phyloP scores from a whole-genome alignment of 2,797 vertebrate species.

The Apogon talboti region DNA sequence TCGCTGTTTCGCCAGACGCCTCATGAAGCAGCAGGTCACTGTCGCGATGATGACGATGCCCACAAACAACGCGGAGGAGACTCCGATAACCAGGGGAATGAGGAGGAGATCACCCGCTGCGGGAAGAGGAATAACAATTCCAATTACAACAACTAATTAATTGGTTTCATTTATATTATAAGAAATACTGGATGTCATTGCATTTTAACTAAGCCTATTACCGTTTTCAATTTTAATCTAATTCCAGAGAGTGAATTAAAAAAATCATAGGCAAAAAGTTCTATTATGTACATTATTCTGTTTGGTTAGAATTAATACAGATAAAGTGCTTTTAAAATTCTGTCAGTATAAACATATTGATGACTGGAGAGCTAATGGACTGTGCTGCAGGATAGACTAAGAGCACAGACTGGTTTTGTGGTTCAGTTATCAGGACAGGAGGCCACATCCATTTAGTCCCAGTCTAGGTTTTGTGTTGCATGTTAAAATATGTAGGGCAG shows the following conservation, averaged over 20 bases:
- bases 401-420: constrained; percentile 7
- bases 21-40: constrained; percentile 94
- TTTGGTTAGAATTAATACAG: constrained; percentile 5
- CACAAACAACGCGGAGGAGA: constrained; percentile 89
- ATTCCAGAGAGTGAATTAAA: neutral
- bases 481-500: constrained; percentile 1
- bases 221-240: neutral
- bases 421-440: constrained; percentile 4
- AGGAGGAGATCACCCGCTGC: constrained; percentile 89
- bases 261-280: neutral
- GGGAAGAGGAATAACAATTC: neutral
- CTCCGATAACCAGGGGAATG: constrained; percentile 87
- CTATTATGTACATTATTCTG: neutral
- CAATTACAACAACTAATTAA: neutral
- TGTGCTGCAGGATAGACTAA: constrained; percentile 15
- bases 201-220: no score
- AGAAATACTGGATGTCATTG: no score
- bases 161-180: neutral
- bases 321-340: neutral
- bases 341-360: constrained; percentile 4
- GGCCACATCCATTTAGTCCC: constrained; percentile 12
- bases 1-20: constrained; percentile 80
- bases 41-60: constrained; percentile 86
- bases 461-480: neutral
- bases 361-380: constrained; percentile 18